Conservation (phyloP, 92 coral and sea anemone species). For the Epizoanthus illoricatus region DNA sequence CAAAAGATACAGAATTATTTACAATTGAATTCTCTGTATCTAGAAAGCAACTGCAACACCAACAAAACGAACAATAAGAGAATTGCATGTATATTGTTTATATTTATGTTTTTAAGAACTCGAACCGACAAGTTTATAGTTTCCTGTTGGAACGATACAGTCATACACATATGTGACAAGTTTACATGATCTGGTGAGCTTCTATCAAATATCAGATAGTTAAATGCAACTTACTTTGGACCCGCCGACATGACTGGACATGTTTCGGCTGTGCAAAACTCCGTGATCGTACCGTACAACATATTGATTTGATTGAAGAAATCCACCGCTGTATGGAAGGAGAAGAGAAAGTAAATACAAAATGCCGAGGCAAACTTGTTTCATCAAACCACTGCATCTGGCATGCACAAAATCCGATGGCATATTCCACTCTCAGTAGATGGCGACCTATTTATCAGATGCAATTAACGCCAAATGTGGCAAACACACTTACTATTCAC, state of each 20-base stretch:
- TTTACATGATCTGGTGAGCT: not conserved
- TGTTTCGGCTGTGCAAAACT: conserved; percentile 87
- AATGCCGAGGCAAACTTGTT: not conserved
- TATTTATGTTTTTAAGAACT: conserved; percentile 3
- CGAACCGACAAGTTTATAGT: not conserved
- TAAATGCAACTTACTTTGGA: conserved; percentile 81
- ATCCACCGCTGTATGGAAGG: conserved; percentile 87
- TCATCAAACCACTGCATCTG: not conserved
- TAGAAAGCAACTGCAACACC: not conserved
- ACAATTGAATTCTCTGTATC: no score
- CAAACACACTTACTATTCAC: conserved; percentile 80
- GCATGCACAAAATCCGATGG: not conserved
- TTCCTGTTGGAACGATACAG: conserved; percentile 4
- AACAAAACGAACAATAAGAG: not conserved
- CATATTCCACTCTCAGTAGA: not conserved
- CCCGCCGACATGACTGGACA: conserved; percentile 99
- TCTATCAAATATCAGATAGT: not conserved
- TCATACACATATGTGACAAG: not conserved
- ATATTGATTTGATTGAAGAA: conserved; percentile 98
- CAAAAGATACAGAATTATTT: no score
- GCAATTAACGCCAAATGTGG: not conserved
- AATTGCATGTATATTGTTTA: not conserved
- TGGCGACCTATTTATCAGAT: not conserved
- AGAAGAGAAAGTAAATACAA: conserved; percentile 28
- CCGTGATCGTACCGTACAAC: conserved; percentile 98